Evolutionary conservation across 2,888 invertebrate species (phyloP), one percentile per base, ranked within the genome.

Genomic region (Mesochorus sp.): DNA sequence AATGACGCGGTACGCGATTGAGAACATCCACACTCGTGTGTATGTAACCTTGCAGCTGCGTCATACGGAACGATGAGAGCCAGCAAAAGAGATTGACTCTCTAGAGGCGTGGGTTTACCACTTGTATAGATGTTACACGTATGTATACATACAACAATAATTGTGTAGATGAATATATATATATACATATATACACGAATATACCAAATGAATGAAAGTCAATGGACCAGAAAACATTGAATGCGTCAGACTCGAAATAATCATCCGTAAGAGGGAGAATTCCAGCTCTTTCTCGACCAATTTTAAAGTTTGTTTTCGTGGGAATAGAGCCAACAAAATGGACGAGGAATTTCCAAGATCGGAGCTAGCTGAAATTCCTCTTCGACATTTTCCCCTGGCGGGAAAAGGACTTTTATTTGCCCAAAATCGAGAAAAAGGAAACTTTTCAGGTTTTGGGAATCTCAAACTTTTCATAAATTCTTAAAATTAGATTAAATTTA

Each of bases 191-290:
- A 14, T 51, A 17, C 17, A 47, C 17, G 21, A 42, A 14, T 14
- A n/a, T 5, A 19, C 34, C 3, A n/a, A 37, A 24, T 44, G 53
- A 34, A 62, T 47, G 28, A 42, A 68, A 73, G 70, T 79, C 70
- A 71, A 75, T 71, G 70, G 67, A 47, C 77, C 77, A 39, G 68
- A 71, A 47, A 57, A 44, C 19, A 39, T 61, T 39, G 42, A 44
- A 62, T 42, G 62, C 42, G 34, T 61, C 34, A 51, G 47, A 39
- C 49, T 14, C 39, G 21, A 34, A 51, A 34, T 61, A 73, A 73
- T 67, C 39, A 73, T 62, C 17, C n/a, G 37, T 21, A 24, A 19
- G 19, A 19, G 12, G 44, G 51, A 44, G n/a, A 26, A 44, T 73
- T 42, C 34, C 31, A 31, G 17, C 26, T 2, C n/a, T 37, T 26